Conservation (phyloP, 1,140 invertebrate species). For the Bombyx mandarina region DNA sequence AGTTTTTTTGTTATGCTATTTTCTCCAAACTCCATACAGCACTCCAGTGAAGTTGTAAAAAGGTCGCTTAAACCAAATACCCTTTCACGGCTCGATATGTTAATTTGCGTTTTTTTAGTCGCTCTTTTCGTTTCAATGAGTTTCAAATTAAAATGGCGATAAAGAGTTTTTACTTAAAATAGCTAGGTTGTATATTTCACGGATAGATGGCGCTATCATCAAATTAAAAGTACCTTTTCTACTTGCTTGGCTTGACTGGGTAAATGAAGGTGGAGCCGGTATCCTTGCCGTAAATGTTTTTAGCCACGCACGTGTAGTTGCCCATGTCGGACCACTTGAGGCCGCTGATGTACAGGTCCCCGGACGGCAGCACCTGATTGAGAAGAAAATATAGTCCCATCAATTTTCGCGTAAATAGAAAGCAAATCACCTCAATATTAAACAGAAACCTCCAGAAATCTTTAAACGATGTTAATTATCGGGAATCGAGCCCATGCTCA, state of each 20-base stretch:
- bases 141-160: no score
- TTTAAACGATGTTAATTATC: no score
- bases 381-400: neutral
- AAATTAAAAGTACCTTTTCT: conserved; percentile 6
- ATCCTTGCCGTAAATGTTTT: conserved; percentile 77
- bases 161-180: neutral
- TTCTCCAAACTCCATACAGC: neutral
- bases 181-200: neutral
- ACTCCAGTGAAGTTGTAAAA: neutral
- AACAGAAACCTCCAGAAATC: no score
- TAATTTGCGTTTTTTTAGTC: no score
- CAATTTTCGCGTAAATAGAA: no score
- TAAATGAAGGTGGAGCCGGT: conserved; percentile 82
- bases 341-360: conserved; percentile 80
- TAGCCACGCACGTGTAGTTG: conserved; percentile 80
- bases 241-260: conserved; percentile 64
- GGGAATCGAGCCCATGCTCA: no score
- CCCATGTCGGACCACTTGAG: conserved; percentile 87
- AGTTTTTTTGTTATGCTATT: neutral
- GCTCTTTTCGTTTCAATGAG: no score
- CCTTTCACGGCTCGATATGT: no score
- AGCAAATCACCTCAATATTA: no score
- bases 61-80: no score
- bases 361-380: conserved; percentile 75
- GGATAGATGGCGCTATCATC: conserved; percentile 3